Conservation (phyloP, 2,113 vertebrate genomes). For the Orientallactaga bullata region DNA sequence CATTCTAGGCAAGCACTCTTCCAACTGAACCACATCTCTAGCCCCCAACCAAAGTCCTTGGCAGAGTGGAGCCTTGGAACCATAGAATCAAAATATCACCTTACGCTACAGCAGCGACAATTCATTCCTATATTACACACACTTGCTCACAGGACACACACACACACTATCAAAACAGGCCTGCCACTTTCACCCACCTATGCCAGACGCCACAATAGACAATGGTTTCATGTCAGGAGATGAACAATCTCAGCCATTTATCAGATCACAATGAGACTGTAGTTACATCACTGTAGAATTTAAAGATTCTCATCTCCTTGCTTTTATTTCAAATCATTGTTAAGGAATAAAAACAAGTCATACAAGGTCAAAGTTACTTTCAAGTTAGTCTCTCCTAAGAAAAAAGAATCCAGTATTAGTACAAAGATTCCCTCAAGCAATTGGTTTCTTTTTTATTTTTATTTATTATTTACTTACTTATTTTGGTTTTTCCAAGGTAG, state of each 20-base stretch:
- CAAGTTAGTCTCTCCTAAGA: slow-evolving; percentile 72
- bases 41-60: neutral
- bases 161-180: slow-evolving; percentile 60
- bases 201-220: slow-evolving; percentile 61
- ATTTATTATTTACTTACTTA: no score
- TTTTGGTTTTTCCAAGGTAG: no score
- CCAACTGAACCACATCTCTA: no score
- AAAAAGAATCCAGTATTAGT: slow-evolving; percentile 69
- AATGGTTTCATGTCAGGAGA: slow-evolving; percentile 61
- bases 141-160: slow-evolving; percentile 75
- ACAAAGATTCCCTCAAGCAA: slow-evolving; percentile 64
- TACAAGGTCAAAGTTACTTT: slow-evolving; percentile 79
- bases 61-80: slow-evolving; percentile 8
- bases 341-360: slow-evolving; percentile 77
- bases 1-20: no score
- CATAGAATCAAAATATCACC: slow-evolving; percentile 70
- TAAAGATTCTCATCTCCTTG: slow-evolving; percentile 71
- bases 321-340: slow-evolving; percentile 78
- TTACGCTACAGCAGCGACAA: slow-evolving; percentile 64
- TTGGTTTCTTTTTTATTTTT: neutral
- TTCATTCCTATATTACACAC: slow-evolving; percentile 71
- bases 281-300: slow-evolving; percentile 63
- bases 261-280: slow-evolving; percentile 75
- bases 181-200: slow-evolving; percentile 55
- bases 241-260: slow-evolving; percentile 73